phyloP scores from a whole-genome alignment of 2,888 invertebrate species.

The Euplagia quadripunctaria region DNA sequence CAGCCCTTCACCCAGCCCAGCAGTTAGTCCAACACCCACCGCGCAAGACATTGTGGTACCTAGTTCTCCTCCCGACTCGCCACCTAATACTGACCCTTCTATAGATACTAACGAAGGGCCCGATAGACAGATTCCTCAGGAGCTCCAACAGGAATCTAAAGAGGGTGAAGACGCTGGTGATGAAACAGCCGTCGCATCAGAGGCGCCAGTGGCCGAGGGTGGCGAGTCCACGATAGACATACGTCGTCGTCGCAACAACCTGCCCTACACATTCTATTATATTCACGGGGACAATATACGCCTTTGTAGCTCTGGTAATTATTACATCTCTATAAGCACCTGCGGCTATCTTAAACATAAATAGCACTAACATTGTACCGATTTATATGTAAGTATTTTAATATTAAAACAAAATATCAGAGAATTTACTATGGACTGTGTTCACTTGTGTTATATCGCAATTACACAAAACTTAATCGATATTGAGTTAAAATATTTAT shows the following conservation, averaged over 20 bases:
- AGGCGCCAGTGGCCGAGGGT: neutral
- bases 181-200: neutral
- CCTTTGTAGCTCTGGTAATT: conserved; percentile 82
- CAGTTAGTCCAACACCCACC: conserved; percentile 4
- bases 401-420: too few relatives aligned
- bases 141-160: neutral
- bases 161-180: neutral
- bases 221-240: conserved; percentile 1
- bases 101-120: conserved; percentile 1
- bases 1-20: neutral
- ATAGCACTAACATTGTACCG: too few relatives aligned
- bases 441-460: too few relatives aligned
- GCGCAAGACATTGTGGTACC: conserved; percentile 1
- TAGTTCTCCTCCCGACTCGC: conserved; percentile 15
- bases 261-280: conserved; percentile 91
- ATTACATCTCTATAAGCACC: neutral
- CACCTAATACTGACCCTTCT: conserved; percentile 11
- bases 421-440: too few relatives aligned
- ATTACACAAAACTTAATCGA: too few relatives aligned
- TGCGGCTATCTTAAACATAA: neutral
- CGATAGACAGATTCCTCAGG: neutral
- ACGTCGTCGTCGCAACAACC: conserved; percentile 66
- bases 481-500: too few relatives aligned
- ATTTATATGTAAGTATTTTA: too few relatives aligned
- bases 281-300: conserved; percentile 94